Evolutionary conservation across 1,140 invertebrate genomes (phyloP).

Genomic region (Cherax destructor): DNA sequence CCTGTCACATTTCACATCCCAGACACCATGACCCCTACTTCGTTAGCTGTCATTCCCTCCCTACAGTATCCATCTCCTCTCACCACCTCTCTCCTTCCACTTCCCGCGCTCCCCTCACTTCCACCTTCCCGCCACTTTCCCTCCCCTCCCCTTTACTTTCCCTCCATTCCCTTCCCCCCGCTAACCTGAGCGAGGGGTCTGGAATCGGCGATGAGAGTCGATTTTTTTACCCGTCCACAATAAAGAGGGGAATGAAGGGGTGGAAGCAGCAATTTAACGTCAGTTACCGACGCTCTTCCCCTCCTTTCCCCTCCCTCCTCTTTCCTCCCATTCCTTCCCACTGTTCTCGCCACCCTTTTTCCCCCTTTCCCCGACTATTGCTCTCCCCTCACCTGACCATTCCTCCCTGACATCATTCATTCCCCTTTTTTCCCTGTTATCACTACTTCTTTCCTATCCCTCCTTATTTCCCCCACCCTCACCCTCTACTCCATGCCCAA

Average conservation of each 20-base stretch:
- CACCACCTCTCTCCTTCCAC: constrained; percentile 9
- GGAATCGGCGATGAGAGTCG: constrained; percentile 37
- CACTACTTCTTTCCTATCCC: background rate
- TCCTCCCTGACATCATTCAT: no score
- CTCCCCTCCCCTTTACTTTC: background rate
- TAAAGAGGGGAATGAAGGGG: constrained; percentile 41
- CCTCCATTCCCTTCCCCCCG: background rate
- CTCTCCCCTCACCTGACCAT: background rate
- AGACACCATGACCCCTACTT: background rate
- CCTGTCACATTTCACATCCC: background rate
- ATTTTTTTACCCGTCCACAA: constrained; percentile 40
- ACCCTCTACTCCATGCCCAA: background rate
- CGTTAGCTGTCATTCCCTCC: background rate
- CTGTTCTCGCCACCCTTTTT: background rate
- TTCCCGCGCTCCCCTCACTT: background rate
- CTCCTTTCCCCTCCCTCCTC: background rate
- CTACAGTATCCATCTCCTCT: background rate
- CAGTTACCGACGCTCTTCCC: constrained; percentile 2
- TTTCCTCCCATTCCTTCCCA: background rate
- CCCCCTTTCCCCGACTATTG: background rate
- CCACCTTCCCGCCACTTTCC: background rate
- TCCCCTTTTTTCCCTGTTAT: background rate
- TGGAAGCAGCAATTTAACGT: constrained; percentile 11
- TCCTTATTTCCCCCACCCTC: background rate
- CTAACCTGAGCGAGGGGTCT: constrained; percentile 19